Base-by-base conservation (phyloP, 2,888 invertebrate genomes). In the Tachystola acroxantha region DNA sequence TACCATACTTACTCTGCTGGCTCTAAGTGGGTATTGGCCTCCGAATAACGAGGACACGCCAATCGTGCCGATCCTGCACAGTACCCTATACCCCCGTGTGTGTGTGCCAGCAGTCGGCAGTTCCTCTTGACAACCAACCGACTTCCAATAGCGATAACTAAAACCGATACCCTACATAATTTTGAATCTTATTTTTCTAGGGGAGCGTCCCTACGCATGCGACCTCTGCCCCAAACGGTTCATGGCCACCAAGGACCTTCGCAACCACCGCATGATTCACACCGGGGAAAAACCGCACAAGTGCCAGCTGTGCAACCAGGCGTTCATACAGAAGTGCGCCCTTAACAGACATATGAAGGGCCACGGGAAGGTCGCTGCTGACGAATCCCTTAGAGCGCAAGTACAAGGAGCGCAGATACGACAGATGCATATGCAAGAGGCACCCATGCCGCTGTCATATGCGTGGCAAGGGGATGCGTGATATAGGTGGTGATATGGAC, bases 271-370 rank as follows among this genome's bases (percentile, higher is more conserved):
- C 59, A 89, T 96, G 65, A 97, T 96, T 0, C 97, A 97, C 79
- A 95, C 94, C 38, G 94, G 94, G 0, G 96, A 96, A 62, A 96
- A 96, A 64, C 95, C 96, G 1, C 96, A 94, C 89, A 96, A 96
- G 68, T 97, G 97, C 69, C 88, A 88, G 37, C 91, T 96, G 31
- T 97, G 97, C 75, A 92, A 92, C 63, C 96, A 95, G 73, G 96
- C 96, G 0, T 96, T 96, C 76, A 96, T 96, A 71, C 94, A 95
- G 78, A 90, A 96, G 52, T 96, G 97, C 81, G 97, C 97, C 53
- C 88, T 97, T 9, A 96, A 96, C 19, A 93, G 97, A 56, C 96
- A 97, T 75, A 96, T 96, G 96, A 95, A 96, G 75, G 67, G 62
- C 0, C 65, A 65, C 28, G 53, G 64, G 26, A 64, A 69, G 45